These are phyloP conservation scores for Paratilapia polleni DNA, from an alignment of 2,113 vertebrate genomes.

Conservation along the genomic window DNA sequence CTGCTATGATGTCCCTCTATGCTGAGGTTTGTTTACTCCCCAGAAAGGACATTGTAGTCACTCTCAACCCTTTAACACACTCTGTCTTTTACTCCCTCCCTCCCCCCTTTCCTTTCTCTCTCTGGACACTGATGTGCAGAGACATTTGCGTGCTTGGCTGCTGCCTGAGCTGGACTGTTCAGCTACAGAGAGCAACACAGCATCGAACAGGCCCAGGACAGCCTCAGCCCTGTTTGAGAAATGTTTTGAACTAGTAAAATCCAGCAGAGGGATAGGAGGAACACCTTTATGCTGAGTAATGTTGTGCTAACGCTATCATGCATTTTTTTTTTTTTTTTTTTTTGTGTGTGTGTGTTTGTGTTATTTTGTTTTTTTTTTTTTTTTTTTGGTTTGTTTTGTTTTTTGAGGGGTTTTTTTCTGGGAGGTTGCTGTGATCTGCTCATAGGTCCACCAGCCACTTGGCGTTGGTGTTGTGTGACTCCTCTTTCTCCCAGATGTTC, in stretches of 20 bases:
- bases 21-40: conserved; percentile 46
- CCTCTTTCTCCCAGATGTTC: no score
- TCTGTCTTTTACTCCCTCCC: not conserved
- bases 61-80: conserved; percentile 18
- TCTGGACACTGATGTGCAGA: conserved; percentile 53
- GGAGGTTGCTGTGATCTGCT: no score
- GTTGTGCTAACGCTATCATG: not conserved
- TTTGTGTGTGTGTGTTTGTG: not conserved
- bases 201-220: conserved; percentile 22
- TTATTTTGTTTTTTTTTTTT: no score
- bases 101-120: not conserved
- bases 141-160: conserved; percentile 69
- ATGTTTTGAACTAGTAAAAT: not conserved
- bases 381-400: no score
- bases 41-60: conserved; percentile 35
- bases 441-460: no score
- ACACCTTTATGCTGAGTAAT: not conserved
- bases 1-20: not conserved
- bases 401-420: no score
- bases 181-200: conserved; percentile 20
- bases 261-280: not conserved
- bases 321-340: no score
- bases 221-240: conserved; percentile 8
- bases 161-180: conserved; percentile 46
- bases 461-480: no score